These are phyloP conservation scores for Calliphora vicina DNA, from an alignment of 1,140 invertebrate species.

Conservation along the genomic window DNA sequence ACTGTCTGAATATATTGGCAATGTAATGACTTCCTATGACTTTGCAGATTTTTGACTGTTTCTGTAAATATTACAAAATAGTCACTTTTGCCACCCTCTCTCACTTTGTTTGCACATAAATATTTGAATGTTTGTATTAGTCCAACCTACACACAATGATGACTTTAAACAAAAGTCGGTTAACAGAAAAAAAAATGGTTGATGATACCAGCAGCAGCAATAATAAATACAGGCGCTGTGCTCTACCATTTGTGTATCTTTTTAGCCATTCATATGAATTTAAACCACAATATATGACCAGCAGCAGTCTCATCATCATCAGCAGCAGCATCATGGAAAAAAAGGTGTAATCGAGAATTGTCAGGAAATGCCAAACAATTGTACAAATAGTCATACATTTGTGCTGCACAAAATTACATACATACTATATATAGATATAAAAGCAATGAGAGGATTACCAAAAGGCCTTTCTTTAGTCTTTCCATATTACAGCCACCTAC, in stretches of 20 bases:
- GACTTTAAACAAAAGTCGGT: neutral
- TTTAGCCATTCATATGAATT: neutral
- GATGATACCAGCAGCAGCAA: neutral
- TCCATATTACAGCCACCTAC: neutral
- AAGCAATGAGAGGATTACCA: too few species aligned
- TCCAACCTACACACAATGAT: neutral
- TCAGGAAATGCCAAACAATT: conserved; percentile 12
- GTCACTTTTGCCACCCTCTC: too few species aligned
- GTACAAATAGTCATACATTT: neutral
- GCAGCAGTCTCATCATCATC: neutral
- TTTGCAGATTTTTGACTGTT: too few species aligned
- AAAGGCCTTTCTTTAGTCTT: too few species aligned
- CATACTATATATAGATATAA: too few species aligned
- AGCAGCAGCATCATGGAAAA: neutral
- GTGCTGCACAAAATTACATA: too few species aligned
- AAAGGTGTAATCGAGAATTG: conserved; percentile 5
- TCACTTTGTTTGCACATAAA: too few species aligned
- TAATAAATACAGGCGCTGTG: neutral
- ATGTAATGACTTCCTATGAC: too few species aligned
- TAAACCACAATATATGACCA: neutral
- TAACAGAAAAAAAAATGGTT: neutral
- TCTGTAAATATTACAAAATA: too few species aligned
- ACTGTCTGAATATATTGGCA: too few species aligned
- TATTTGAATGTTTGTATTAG: too few species aligned
- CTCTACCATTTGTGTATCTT: neutral